These are phyloP conservation scores for Poeciliopsis turrubarensis DNA, from an alignment of 2,113 vertebrate genomes.

Conservation along the genomic window DNA sequence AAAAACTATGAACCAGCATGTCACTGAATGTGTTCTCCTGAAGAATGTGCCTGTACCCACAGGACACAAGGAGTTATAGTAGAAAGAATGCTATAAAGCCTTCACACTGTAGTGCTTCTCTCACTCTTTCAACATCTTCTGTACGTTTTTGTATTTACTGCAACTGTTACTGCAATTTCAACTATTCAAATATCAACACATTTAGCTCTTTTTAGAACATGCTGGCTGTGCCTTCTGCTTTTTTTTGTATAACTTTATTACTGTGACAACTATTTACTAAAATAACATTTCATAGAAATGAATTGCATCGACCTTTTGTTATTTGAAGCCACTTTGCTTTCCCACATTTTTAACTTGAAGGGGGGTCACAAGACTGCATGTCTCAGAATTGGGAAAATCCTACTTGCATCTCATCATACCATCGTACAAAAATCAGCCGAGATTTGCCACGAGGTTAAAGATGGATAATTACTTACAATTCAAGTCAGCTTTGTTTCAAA, in stretches of 20 bases:
- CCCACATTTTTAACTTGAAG: background rate
- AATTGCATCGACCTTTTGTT: background rate
- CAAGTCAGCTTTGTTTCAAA: no score
- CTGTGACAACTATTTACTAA: background rate
- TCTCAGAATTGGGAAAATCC: no score
- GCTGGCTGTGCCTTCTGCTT: background rate
- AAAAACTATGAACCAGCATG: constrained; percentile 21
- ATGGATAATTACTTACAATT: no score
- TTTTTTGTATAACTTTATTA: no score
- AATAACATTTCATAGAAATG: background rate
- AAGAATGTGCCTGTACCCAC: constrained; percentile 9
- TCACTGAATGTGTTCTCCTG: constrained; percentile 13
- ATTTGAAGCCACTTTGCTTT: background rate
- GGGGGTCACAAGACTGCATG: no score
- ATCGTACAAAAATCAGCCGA: no score
- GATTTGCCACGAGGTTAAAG: no score
- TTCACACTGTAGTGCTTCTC: background rate
- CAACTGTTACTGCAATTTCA: background rate
- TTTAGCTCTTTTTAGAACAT: background rate
- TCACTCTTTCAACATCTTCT: background rate
- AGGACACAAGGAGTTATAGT: constrained; percentile 4
- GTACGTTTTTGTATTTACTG: background rate
- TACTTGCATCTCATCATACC: no score
- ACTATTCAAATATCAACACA: background rate
- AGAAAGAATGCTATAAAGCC: background rate